Evolutionary conservation across 2,113 vertebrate species (phyloP), one percentile per base, ranked within the genome.

Genomic region (Callaeas wilsoni): DNA sequence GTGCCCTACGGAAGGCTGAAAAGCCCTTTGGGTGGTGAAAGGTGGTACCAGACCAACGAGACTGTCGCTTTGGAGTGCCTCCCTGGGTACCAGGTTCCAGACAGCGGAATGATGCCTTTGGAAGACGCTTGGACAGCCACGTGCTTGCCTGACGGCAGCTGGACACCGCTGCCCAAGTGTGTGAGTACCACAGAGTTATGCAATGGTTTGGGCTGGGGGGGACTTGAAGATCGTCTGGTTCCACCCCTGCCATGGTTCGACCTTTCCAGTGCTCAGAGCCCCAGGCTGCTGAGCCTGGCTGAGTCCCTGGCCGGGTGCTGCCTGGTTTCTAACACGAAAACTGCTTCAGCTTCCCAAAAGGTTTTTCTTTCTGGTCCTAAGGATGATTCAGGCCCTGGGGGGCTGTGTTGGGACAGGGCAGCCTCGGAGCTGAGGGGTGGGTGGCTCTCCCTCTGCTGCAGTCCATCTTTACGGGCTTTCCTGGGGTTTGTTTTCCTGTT

Each of bases 81-180:
- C 0, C 17, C 17, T 0, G 96, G 95, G 2, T 76, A 75, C 74
- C 44, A 35, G 21, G 6, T 87, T 1, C 27, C 71, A 37, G 67
- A 11, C 1, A 3, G 23, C 3, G 89, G 19, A 27, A 6, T 7
- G 22, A 0, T 2, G 6, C 12, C 73, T 30, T 63, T 22, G 39
- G 35, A 64, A 42, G 10, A 10, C 0, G 35, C 55, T 29, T 4
- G 35, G 60, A 93, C 70, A 69, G 71, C 86, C 92, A 84, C 49
- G 0, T 97, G 96, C 50, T 17, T 93, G 59, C 71, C 93, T 46
- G 90, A 39, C 16, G 95, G 96, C 85, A 93, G 0, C 79, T 97
- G 96, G 96, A 83, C 94, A 7, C 46, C 71, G 0, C 4, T 95
- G 79, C 95, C 94, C 71, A 76, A 56, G 63, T 97, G 96, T 95